A percentile compares a stretch with the other conserved stretches of the same genome.
Conservation (phyloP, 2,797 vertebrate species). For the Momotus momota region DNA sequence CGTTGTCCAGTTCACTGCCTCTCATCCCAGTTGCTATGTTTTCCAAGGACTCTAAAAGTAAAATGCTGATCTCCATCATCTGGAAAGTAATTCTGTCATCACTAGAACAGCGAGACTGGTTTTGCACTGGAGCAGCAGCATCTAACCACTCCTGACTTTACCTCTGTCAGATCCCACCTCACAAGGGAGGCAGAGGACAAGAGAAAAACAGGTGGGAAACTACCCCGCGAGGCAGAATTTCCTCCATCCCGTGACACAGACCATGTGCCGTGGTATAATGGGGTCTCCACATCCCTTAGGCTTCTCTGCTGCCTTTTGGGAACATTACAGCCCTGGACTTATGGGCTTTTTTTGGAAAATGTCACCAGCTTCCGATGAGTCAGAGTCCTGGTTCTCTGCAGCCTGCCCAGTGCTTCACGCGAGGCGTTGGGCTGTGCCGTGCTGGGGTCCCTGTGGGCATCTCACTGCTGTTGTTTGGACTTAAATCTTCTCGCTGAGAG, state of each 20-base stretch:
- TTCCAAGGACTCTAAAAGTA: neutral
- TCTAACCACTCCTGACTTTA: neutral
- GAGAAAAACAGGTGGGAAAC: neutral
- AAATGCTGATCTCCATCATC: neutral
- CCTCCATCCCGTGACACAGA: neutral
- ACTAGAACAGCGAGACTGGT: neutral
- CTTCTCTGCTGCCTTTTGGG: slow-evolving; percentile 14
- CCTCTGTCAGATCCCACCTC: neutral
- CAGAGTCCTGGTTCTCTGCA: neutral
- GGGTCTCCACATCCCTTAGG: slow-evolving; percentile 30
- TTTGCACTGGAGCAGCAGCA: neutral
- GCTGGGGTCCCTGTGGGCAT: neutral
- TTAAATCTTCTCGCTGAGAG: neutral
- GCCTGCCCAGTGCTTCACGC: neutral
- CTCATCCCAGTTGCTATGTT: neutral
- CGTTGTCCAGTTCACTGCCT: neutral
- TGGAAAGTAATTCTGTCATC: neutral
- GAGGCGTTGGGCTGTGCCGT: neutral
- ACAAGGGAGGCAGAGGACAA: neutral
- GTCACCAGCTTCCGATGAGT: slow-evolving; percentile 45
- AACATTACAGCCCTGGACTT: neutral
- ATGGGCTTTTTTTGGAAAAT: slow-evolving; percentile 42
- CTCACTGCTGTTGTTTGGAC: neutral
- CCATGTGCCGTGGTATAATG: neutral
- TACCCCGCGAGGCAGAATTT: neutral